Conservation (phyloP, 2,797 vertebrate species). For the Paguma larvata region DNA sequence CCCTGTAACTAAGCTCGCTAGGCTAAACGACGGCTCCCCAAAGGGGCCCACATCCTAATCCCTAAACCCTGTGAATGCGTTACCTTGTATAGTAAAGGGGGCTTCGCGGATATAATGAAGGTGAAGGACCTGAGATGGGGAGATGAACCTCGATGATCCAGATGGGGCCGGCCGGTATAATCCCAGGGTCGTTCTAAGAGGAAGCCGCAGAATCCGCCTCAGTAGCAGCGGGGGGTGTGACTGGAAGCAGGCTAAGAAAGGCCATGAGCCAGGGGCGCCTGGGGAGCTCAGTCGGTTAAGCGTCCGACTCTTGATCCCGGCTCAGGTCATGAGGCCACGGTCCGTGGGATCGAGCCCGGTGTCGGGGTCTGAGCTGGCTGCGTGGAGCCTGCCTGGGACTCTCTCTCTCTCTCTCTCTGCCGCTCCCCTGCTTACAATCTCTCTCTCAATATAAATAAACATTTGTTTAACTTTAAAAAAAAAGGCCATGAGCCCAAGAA, state of each 20-base stretch:
- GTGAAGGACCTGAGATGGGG: neutral
- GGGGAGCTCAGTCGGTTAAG: too few relatives aligned
- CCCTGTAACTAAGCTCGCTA: neutral
- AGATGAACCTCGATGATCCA: neutral
- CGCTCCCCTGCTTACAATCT: too few relatives aligned
- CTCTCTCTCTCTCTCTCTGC: too few relatives aligned
- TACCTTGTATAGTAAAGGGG: conserved; percentile 17
- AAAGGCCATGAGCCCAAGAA: conserved; percentile 15
- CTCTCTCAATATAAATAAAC: too few relatives aligned
- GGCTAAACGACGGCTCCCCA: neutral
- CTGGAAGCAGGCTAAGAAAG: neutral
- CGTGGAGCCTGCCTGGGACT: too few relatives aligned
- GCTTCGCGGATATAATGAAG: neutral
- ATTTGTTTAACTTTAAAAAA: too few relatives aligned
- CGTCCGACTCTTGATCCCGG: too few relatives aligned
- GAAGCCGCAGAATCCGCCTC: neutral
- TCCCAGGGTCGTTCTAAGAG: conserved; percentile 8
- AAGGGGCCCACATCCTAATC: neutral
- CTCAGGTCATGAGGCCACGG: too few relatives aligned
- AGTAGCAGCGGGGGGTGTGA: neutral
- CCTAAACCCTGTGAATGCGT: neutral
- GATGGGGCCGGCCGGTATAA: neutral
- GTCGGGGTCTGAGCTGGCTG: too few relatives aligned
- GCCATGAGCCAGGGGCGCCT: neutral
- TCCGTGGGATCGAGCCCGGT: too few relatives aligned